Evolutionary conservation across 2,113 vertebrate genomes (phyloP).

Genomic region (Alethe castanea): DNA sequence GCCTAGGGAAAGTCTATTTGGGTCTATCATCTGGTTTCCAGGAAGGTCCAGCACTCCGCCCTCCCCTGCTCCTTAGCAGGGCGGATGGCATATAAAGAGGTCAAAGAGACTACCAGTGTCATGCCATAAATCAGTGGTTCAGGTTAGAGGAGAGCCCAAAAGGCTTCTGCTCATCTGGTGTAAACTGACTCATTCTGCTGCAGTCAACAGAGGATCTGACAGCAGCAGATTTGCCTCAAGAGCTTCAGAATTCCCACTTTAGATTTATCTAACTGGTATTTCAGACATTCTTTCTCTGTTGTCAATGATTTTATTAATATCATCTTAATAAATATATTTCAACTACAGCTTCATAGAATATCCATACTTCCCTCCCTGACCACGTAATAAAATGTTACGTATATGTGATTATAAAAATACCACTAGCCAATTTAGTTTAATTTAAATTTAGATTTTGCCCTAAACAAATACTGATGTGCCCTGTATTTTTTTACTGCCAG

Average conservation of each 20-base stretch:
- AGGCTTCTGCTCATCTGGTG: conserved; percentile 33
- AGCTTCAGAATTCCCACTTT: conserved; percentile 19
- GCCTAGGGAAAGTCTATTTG: conserved; percentile 7
- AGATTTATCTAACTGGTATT: not conserved
- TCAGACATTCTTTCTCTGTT: not conserved
- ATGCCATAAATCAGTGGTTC: conserved; percentile 27
- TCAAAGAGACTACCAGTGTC: conserved; percentile 9
- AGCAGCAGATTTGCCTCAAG: conserved; percentile 25
- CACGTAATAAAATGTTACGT: not conserved
- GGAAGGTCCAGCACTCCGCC: not conserved
- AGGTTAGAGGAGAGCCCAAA: not conserved
- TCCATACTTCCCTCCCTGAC: not conserved
- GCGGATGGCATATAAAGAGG: conserved; percentile 11
- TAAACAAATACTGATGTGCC: conserved; percentile 59
- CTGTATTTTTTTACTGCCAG: conserved; percentile 45
- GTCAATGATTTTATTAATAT: not conserved
- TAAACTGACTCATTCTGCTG: not conserved
- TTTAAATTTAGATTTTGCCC: conserved; percentile 66
- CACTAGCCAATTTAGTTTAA: conserved; percentile 34
- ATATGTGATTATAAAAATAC: not conserved
- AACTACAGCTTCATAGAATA: not conserved
- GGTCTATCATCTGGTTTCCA: not conserved
- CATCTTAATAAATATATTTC: not conserved
- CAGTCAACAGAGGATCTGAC: conserved; percentile 15
- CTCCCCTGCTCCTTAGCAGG: not conserved